Evolutionary conservation across 2,888 invertebrate species (phyloP), one percentile per base, ranked within the genome.

Genomic region (Meandrusa payeni): DNA sequence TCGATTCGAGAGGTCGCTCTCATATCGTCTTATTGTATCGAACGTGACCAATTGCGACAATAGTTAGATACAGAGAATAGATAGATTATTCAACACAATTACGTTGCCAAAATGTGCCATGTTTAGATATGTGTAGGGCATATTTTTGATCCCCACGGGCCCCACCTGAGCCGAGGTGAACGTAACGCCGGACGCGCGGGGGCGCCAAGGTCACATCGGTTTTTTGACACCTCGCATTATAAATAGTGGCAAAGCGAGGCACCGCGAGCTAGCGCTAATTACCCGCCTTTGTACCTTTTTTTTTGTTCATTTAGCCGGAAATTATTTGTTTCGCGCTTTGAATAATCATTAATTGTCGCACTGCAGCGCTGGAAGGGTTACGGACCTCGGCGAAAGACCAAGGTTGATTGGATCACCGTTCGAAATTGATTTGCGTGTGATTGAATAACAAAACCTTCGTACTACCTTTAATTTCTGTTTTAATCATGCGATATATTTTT

Each of bases 161-260:
- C 83, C 71, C 80, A 77, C 76, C 78, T 75, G 81, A 76, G 78
- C 73, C 70, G 78, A 86, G 86, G 86, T 86, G 85, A 86, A 86
- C 66, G 86, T 76, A 80, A 76, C 58, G 51, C 63, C 71, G 80
- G 64, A 78, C 82, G 81, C 73, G 83, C 74, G 83, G 82, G 78
- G 83, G 83, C 82, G 76, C 62, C 86, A 87, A 87, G 86, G 86
- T 83, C 86, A 73, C 66, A 57, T 67, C 69, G 73, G 86, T 82
- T 86, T 85, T 86, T 87, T 87, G 85, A 86, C 85, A 85, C 83
- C 71, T 73, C 75, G 67, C 61, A 54, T 69, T 72, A 76, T 76
- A 81, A 81, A 79, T 81, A 82, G 76, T 72, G 61, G 69, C 69
- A 60, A 64, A 67, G 64, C 65, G 69, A 70, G 67, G 42, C 54